Evolutionary conservation across 2,113 vertebrate genomes (phyloP), one percentile per base, ranked within the genome.

Genomic region (Peromyscus californicus): DNA sequence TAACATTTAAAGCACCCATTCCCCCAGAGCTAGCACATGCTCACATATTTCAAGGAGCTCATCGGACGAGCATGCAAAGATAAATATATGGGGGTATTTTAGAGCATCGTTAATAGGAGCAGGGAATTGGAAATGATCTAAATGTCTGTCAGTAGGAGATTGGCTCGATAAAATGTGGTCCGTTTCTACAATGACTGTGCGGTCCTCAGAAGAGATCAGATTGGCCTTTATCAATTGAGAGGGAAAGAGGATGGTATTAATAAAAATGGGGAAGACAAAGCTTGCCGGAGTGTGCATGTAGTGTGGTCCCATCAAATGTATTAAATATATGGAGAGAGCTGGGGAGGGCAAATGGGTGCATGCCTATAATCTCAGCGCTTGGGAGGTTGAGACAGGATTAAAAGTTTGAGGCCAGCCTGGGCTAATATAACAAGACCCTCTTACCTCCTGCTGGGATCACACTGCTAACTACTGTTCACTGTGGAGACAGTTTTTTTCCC

Each of bases 1-100:
- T 96, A 96, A 96, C 85, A 39, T 95, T 97, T 96, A 65, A 95
- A 93, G 63, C 7, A 21, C 29, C 51, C 31, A 51, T 84, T 92
- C 93, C 86, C 84, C 95, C 93, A 70, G 63, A 91, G 78, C 42
- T 7, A 57, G 74, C 48, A 57, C 78, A 79, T 45, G 42, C 33
- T 86, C 74, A 39, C 87, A 67, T 87, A 59, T 92, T 42, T 85
- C 91, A 61, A 85, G 92, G 80, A 95, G 83, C 76, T 90, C 91
- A 87, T 15, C 78, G 75, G 93, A 92, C 42, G 13, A 90, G 57
- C 51, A 33, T 82, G 61, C 21, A 8, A 72, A 95, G 85, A 90
- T 79, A 97, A 90, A 93, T 76, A 69, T 67, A 65, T 19, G 19
- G 51, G 36, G 42, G 7, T 83, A 86, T 97, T 93, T 84, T 51